Base-by-base conservation (phyloP, 2,797 vertebrate genomes). In the Lepilemur ruficaudatus region DNA sequence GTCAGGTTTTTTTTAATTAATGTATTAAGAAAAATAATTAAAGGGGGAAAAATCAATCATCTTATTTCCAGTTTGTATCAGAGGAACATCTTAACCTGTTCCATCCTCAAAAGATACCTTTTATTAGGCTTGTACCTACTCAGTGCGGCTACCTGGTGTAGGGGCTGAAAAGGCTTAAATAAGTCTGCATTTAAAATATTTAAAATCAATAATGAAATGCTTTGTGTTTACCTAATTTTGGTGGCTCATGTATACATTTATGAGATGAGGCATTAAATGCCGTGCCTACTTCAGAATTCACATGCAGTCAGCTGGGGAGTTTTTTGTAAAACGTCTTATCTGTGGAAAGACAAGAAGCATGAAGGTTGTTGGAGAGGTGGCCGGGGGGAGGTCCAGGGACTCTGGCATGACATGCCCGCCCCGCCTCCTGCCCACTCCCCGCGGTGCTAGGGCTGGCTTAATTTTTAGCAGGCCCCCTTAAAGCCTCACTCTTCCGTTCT, bases 1-100 rank as follows among this genome's bases (percentile, higher is more conserved):
- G 15, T 90, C 93, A 97, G n/a, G 2, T 25, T 55, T 67, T 67
- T 88, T 70, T 82, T 11, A 0, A 84, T 17, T 38, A 70, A 15
- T 81, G 5, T 91, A 73, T 96, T 87, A 96, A 93, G 78, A 76
- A 94, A 96, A 92, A 69, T 4, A 63, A 97, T 93, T 90, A 96
- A 97, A 84, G 75, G 52, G 83, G 25, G 25, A 7, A 52, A 95
- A 96, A 84, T 95, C 90, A 96, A 20, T 88, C 85, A 80, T 70
- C 41, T 41, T 83, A 72, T 78, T 93, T 89, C 57, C 52, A 78
- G 63, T 88, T 95, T 90, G 50, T 93, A 32, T 84, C 46, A 93
- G 79, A 91, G 8, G 20, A 65, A 75, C 89, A 67, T 85, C 79
- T 92, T 92, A 83, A 91, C 67, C 63, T 14, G 3, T 75, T 48